These are phyloP conservation scores for Lepidocyrtoides sp. DNA, from an alignment of 2,888 invertebrate genomes.

Conservation along the genomic window DNA sequence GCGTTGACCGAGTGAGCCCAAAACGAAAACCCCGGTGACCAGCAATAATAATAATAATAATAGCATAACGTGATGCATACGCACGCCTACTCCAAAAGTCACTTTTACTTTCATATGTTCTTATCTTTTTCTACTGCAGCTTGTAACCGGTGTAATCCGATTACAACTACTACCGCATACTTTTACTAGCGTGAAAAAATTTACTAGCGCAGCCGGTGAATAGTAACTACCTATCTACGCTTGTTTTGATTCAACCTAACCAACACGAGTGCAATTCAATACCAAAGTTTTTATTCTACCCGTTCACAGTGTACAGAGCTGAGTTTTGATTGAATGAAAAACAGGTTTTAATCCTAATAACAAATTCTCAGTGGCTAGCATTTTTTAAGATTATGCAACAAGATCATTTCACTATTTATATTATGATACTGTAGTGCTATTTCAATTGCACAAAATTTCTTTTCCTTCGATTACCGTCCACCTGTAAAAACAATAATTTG, in stretches of 20 bases:
- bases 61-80: neutral
- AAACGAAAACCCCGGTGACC: conserved; percentile 73
- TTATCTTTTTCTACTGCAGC: neutral
- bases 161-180: conserved; percentile 51
- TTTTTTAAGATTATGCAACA: neutral
- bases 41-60: neutral
- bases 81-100: neutral
- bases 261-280: neutral
- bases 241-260: neutral
- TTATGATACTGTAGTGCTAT: neutral
- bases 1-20: conserved; percentile 59
- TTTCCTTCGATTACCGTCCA: too few relatives aligned
- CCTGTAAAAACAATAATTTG: neutral
- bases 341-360: conserved; percentile 34
- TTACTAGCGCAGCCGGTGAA: neutral
- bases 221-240: conserved; percentile 20
- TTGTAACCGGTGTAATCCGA: conserved; percentile 73
- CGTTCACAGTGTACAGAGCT: neutral
- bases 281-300: neutral
- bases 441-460: neutral
- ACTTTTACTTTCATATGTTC: conserved; percentile 71
- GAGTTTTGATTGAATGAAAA: neutral
- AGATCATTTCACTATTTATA: neutral
- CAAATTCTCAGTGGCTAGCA: neutral
- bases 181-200: neutral